Evolutionary conservation across 2,888 invertebrate species (phyloP), one percentile per base, ranked within the genome.

Genomic region (Nemotelus pantherinus): DNA sequence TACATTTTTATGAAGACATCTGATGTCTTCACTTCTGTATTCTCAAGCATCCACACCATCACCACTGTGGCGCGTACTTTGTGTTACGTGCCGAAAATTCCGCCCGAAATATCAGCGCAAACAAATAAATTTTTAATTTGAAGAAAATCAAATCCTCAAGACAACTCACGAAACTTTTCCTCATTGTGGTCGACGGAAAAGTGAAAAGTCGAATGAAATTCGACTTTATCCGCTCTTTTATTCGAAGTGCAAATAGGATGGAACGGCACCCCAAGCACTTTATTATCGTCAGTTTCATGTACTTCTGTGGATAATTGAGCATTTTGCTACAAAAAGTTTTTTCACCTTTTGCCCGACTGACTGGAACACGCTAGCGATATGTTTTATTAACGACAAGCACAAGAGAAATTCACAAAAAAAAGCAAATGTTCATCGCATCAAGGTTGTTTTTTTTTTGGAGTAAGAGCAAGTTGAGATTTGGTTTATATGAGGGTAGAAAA

Each of bases 371-470:
- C 70, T n/a, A 5, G 25, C 53, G 70, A 70, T 70, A 70, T 70
- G 70, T 70, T 70, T 70, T 70, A 70, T 70, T 70, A 70, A 70
- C 70, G 43, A 53, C 25, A 55, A 3, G 53, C 70, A n/a, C 43
- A 44, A n/a, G 50, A 25, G 70, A 53, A 55, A 70, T 55, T 55
- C 43, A 70, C 53, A 44, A 68, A 55, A 2, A 70, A 70, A 41
- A 43, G 53, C 43, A n/a, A 44, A 7, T 45, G 45, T 3, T 65
- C 39, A 47, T 6, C 25, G 47, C 43, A 43, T 39, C 25, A 65
- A 65, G 45, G 65, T 65, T 65, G n/a, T 10, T n/a, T 47, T 65
- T 65, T 65, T 45, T 7, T 45, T 10, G 3, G 41, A 63, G 3
- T 3, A 63, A 63, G 63, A 43, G 43, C 41, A 2, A 25, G 25